Evolutionary conservation across 2,113 vertebrate species (phyloP), one percentile per base, ranked within the genome.

Genomic region (Microcebus lehilahytsara): DNA sequence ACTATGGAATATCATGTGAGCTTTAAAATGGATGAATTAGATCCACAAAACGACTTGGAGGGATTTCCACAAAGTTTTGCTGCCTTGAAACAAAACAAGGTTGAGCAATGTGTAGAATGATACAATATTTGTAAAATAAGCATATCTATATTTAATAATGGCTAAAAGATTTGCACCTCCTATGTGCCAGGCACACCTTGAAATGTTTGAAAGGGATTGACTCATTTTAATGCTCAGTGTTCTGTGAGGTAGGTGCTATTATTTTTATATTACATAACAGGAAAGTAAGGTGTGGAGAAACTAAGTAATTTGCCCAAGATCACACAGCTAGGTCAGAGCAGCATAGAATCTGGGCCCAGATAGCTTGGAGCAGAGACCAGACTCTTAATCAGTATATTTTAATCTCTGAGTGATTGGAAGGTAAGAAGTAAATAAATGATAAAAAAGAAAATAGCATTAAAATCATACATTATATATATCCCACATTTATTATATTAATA

Each of bases 11-110:
- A 78, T 42, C 75, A 90, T 23, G 77, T 40, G 71, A 90, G 67
- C 66, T 85, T 85, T 95, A 90, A 95, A 88, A 60, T 23, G 11
- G 17, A 74, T 95, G 30, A 78, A 88, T 66, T 88, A 64, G 30
- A 60, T 40, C 75, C 16, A 87, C 22, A 81, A 81, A 92, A 85
- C 49, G 62, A 72, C 66, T 89, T 20, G 10, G 22, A 88, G 46
- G 2, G 11, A n/a, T 87, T 96, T 64, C 37, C 23, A 93, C 46
- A 58, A 95, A 95, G 11, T 46, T 93, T 58, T 53, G 23, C 3
- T 87, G 58, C 32, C 19, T 95, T 95, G 40, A 78, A 88, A 40
- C 34, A 75, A 53, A 95, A 67, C 16, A 56, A 89, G 62, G 74
- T 92, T 79, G n/a, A 79, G 23, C 79, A 85, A 11, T 49, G 1